Percentiles rank a stretch among this genome's conserved stretches.
Conservation (phyloP, 1,140 invertebrate genomes). For the Atta colombica region DNA sequence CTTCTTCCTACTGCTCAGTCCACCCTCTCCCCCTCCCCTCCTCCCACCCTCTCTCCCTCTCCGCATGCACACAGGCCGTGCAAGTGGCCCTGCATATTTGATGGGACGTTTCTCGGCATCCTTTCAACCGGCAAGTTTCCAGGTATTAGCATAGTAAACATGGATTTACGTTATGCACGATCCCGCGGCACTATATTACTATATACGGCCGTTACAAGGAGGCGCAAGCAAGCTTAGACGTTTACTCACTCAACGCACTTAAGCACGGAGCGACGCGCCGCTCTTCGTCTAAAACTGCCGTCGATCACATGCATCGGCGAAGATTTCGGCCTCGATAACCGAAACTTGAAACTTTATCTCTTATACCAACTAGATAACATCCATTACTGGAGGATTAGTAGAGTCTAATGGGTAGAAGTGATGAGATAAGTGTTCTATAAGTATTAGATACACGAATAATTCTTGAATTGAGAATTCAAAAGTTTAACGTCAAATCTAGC, state of each 20-base stretch:
- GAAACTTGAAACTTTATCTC: neutral
- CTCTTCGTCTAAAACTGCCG: slow-evolving; percentile 65
- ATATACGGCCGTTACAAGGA: slow-evolving; percentile 71
- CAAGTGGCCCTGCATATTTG: slow-evolving; percentile 83
- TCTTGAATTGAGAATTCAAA: neutral
- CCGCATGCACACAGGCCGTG: slow-evolving; percentile 50
- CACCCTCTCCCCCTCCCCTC: neutral
- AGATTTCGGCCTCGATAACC: slow-evolving; percentile 24
- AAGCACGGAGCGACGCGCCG: slow-evolving; percentile 64
- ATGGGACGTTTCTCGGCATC: slow-evolving; percentile 81
- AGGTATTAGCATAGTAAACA: slow-evolving; percentile 84
- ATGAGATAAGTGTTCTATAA: neutral
- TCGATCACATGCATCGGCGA: slow-evolving; percentile 45
- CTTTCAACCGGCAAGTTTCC: slow-evolving; percentile 83
- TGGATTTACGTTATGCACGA: slow-evolving; percentile 82
- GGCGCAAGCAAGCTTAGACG: slow-evolving; percentile 70
- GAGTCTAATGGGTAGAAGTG: neutral
- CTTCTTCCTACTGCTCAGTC: slow-evolving; percentile 48
- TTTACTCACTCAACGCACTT: slow-evolving; percentile 77
- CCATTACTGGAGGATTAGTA: neutral
- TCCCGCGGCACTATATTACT: slow-evolving; percentile 56
- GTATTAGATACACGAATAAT: neutral
- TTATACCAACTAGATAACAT: neutral
- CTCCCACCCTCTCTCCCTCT: neutral
- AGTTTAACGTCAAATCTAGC: neutral